phyloP scores from a whole-genome alignment of 1,140 invertebrate species.

The Drosophila nikananu region DNA sequence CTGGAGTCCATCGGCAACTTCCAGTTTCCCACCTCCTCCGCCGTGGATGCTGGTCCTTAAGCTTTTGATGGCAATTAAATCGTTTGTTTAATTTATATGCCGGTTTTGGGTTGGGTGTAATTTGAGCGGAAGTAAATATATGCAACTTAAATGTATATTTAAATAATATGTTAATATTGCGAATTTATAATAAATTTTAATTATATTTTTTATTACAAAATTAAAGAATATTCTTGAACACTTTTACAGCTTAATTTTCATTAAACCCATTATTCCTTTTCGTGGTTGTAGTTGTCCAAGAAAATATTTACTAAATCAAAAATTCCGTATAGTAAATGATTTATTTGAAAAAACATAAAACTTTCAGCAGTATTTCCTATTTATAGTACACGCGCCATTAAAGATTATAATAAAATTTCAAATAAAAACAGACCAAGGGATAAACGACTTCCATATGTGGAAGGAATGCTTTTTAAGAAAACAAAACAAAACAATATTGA shows the following conservation, averaged over 20 bases:
- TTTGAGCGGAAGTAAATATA: neutral
- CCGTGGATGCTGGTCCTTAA: neutral
- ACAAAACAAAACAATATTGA: neutral
- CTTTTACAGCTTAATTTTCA: too few relatives aligned
- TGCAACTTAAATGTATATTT: too few relatives aligned
- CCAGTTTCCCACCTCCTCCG: slow-evolving; percentile 57
- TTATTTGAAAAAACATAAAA: neutral
- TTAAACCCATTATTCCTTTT: neutral
- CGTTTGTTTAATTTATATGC: slow-evolving; percentile 12
- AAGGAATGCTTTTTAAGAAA: neutral
- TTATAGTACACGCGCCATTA: neutral
- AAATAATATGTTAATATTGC: too few relatives aligned
- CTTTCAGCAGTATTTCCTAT: neutral
- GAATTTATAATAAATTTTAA: too few relatives aligned
- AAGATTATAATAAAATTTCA: neutral
- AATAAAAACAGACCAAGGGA: neutral
- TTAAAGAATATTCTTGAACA: too few relatives aligned
- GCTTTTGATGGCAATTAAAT: slow-evolving; percentile 7
- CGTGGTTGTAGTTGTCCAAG: too few relatives aligned
- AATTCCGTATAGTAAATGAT: neutral
- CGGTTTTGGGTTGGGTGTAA: neutral
- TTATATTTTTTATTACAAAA: too few relatives aligned
- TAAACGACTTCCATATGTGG: neutral
- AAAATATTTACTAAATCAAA: neutral
- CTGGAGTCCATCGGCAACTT: slow-evolving; percentile 70